Base-by-base conservation (phyloP, 2,888 invertebrate genomes). In the Poecilus cupreus region DNA sequence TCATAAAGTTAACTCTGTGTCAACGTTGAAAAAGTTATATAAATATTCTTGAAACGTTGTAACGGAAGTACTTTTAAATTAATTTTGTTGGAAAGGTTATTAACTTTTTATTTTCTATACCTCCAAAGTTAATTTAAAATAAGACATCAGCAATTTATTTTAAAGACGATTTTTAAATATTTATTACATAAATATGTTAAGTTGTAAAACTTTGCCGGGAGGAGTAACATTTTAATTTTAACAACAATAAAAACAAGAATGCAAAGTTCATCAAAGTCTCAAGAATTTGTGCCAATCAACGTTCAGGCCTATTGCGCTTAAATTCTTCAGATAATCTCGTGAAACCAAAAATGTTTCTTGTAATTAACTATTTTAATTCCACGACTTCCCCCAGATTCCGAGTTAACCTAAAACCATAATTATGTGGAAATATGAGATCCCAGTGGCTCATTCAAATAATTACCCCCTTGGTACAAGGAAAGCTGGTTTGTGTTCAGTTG, bases 301-400 rank as follows among this genome's bases (percentile, higher is more conserved):
- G 11, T 16, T 75, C 24, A n/a, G 16, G 8, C 4, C n/a, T 11
- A 18, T 32, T 46, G 43, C 75, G 49, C n/a, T 64, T 13, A 60
- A 77, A 77, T 77, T 57, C 77, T 39, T 39, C 39, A 77, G 78
- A 78, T 77, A 77, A 77, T 78, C 78, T 22, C 10, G 43, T 16
- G 26, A 64, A 78, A 64, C 78, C 78, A 78, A 78, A 78, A 78
- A 78, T 78, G 78, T 78, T 78, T 78, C 78, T 39, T 24, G 64
- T 78, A 78, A 78, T 78, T 78, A 78, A 78, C 78, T 64, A 78
- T 18, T 78, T 26, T 78, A 78, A 64, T 78, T 64, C 77, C 64
- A 8, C 43, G 39, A 22, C 24, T 64, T 39, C 43, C 43, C 43
- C 13, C 32, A 68, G 75, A 24, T 6, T 8, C 32, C 32, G 6